These are phyloP conservation scores for Philotrypesis tridentata DNA, from an alignment of 1,140 invertebrate species.

Conservation along the genomic window DNA sequence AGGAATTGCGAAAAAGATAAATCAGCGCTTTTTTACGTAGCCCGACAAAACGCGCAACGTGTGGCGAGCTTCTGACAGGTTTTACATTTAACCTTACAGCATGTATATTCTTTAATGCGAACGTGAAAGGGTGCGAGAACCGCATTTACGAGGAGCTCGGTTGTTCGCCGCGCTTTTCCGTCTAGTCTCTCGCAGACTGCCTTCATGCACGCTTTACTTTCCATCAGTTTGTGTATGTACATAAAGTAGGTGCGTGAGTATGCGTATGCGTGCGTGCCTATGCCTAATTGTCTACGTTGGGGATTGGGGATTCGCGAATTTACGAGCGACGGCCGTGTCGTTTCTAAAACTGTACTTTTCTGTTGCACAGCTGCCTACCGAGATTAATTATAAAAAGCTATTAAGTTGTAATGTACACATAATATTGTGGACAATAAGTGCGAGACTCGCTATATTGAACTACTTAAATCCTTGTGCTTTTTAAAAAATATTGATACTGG, in stretches of 20 bases:
- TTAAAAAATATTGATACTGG: too few relatives aligned
- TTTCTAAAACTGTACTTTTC: constrained; percentile 6
- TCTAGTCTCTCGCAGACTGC: background rate
- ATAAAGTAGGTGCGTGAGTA: too few relatives aligned
- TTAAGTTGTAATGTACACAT: too few relatives aligned
- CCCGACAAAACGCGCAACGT: background rate
- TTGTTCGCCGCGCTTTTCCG: background rate
- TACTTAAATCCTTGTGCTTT: too few relatives aligned
- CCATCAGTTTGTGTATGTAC: background rate
- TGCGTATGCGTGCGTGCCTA: background rate
- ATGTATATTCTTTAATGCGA: constrained; percentile 20
- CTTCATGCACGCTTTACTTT: too few relatives aligned
- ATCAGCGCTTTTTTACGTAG: background rate
- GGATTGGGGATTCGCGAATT: constrained; percentile 24
- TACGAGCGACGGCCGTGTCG: background rate
- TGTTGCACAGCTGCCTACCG: too few relatives aligned
- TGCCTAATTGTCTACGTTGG: background rate
- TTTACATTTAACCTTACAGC: background rate
- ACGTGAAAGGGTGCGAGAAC: background rate
- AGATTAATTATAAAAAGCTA: too few relatives aligned
- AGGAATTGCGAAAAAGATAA: background rate
- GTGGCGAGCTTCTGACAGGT: constrained; percentile 8
- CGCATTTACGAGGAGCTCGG: background rate
- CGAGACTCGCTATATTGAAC: too few relatives aligned
- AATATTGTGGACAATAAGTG: too few relatives aligned